phyloP scores from a whole-genome alignment of 2,888 invertebrate species.

The Ernsta delagoae region DNA sequence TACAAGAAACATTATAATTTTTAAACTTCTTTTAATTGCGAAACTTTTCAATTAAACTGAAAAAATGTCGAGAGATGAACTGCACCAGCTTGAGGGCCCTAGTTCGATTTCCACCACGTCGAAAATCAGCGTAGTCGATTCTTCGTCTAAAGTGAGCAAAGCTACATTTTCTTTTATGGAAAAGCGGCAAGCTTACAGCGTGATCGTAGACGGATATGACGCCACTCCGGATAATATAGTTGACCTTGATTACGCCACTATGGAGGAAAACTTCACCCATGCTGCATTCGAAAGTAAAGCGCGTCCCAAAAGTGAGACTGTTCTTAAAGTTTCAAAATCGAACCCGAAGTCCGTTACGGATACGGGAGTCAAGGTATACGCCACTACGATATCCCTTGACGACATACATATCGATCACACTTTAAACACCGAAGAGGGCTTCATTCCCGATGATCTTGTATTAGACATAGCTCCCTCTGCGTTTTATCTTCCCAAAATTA shows the following conservation, averaged over 20 bases:
- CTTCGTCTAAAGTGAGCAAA: slow-evolving; percentile 49
- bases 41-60: background rate
- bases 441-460: slow-evolving; percentile 51
- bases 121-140: slow-evolving; percentile 45
- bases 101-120: slow-evolving; percentile 38
- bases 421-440: slow-evolving; percentile 69
- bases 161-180: slow-evolving; percentile 57
- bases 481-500: slow-evolving; percentile 66
- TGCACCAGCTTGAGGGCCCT: slow-evolving; percentile 20
- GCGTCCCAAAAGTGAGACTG: slow-evolving; percentile 56
- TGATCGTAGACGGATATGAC: slow-evolving; percentile 57
- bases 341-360: slow-evolving; percentile 52
- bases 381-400: slow-evolving; percentile 80
- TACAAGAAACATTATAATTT: too few species aligned
- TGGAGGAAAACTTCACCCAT: slow-evolving; percentile 65
- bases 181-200: slow-evolving; percentile 57
- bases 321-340: slow-evolving; percentile 51
- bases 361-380: slow-evolving; percentile 70
- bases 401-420: slow-evolving; percentile 81
- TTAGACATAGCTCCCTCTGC: slow-evolving; percentile 72
- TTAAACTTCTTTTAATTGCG: background rate
- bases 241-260: slow-evolving; percentile 57
- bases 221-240: slow-evolving; percentile 68
- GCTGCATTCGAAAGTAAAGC: slow-evolving; percentile 66
- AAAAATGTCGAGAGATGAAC: slow-evolving; percentile 23